Conservation (phyloP, 1,140 invertebrate species). For the Pseudoatta argentina region DNA sequence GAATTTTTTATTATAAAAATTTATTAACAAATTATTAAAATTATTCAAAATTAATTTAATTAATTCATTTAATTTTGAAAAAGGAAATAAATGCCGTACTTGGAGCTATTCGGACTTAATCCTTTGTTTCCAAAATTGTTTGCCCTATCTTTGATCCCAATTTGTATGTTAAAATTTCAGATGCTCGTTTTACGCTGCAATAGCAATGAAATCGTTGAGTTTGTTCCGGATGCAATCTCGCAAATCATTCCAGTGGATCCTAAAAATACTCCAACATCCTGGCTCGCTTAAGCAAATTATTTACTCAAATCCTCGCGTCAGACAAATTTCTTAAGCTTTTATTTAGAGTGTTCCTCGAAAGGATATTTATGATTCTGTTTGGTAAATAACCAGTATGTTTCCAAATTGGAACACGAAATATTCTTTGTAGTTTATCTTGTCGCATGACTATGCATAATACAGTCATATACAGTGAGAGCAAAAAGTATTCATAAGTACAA, state of each 20-base stretch:
- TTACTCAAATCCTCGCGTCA: background rate
- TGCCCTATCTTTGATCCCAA: background rate
- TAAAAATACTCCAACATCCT: conserved; percentile 21
- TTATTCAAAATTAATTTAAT: background rate
- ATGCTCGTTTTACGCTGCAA: background rate
- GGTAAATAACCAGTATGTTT: background rate
- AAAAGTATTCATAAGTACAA: no score
- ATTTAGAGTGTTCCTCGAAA: background rate
- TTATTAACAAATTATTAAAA: background rate
- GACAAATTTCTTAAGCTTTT: background rate
- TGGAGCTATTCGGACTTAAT: background rate
- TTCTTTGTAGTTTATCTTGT: background rate
- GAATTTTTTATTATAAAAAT: background rate
- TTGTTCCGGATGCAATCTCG: background rate
- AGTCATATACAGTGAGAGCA: no score
- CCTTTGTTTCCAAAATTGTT: background rate
- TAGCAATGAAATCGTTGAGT: background rate
- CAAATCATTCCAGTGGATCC: background rate
- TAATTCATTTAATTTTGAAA: no score
- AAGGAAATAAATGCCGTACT: background rate
- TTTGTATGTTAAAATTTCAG: background rate
- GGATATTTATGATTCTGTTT: background rate
- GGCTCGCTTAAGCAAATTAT: background rate
- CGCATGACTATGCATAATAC: conserved; percentile 1
- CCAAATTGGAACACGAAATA: no score